Evolutionary conservation across 2,113 vertebrate genomes (phyloP).

Genomic region (Gambusia affinis): DNA sequence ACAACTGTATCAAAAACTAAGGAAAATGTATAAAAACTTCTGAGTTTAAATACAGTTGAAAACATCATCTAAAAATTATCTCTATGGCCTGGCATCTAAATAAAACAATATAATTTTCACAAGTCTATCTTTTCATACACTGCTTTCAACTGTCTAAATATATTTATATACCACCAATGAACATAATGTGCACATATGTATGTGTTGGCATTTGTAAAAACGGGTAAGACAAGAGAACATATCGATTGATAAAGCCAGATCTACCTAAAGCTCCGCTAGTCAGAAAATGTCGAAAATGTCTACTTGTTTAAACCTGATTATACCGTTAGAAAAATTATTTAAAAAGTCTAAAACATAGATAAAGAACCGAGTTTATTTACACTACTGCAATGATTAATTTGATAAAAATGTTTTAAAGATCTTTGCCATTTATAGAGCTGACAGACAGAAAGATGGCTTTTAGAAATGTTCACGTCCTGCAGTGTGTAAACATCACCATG

Average conservation of each 20-base stretch:
- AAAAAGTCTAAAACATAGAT: neutral
- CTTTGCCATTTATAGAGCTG: slow-evolving; percentile 15
- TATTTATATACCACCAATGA: too few relatives aligned
- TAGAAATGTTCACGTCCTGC: slow-evolving; percentile 1
- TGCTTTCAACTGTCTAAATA: too few relatives aligned
- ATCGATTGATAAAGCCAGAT: neutral
- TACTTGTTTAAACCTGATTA: neutral
- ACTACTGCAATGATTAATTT: too few relatives aligned
- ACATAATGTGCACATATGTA: neutral
- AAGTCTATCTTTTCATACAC: too few relatives aligned
- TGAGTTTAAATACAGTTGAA: too few relatives aligned
- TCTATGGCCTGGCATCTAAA: too few relatives aligned
- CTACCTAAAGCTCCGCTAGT: neutral
- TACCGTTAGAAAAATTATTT: neutral
- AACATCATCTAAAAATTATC: too few relatives aligned
- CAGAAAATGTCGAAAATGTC: neutral
- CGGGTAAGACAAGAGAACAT: neutral
- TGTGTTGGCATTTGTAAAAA: neutral
- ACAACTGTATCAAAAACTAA: too few relatives aligned
- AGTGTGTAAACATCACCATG: slow-evolving; percentile 12
- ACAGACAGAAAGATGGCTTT: slow-evolving; percentile 7
- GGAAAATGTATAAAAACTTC: too few relatives aligned
- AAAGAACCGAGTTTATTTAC: neutral
- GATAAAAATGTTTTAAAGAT: too few relatives aligned
- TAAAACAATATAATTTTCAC: too few relatives aligned